Evolutionary conservation across 2,113 vertebrate genomes (phyloP).

Genomic region (Lota lota): DNA sequence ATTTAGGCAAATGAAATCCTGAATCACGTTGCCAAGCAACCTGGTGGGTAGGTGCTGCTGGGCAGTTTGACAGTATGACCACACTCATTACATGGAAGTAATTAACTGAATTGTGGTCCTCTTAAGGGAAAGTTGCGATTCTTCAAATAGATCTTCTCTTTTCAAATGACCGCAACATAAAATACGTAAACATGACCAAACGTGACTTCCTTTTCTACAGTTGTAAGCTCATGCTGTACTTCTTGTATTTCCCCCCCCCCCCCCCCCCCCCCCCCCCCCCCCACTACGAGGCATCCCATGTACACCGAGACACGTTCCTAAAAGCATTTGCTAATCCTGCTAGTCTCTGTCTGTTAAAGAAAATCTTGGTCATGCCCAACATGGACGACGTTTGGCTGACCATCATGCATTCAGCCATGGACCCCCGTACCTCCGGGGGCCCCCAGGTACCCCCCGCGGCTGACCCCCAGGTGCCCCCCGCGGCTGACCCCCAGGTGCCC

Average conservation of each 20-base stretch:
- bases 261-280: no score
- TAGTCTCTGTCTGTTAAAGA: constrained; percentile 68
- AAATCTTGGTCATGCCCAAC: constrained; percentile 98
- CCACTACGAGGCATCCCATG: neutral
- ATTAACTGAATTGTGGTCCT: neutral
- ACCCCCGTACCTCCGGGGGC: constrained; percentile 76
- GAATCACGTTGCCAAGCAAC: no score
- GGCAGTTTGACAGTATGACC: no score
- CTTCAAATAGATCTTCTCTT: neutral
- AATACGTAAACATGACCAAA: no score
- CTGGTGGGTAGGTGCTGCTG: no score
- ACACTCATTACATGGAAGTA: no score
- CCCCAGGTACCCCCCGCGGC: constrained; percentile 42
- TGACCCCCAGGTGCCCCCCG: constrained; percentile 42
- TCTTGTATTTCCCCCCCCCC: no score
- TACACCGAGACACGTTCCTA: neutral
- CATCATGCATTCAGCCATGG: constrained; percentile 95
- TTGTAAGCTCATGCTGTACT: no score
- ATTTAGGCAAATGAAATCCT: no score
- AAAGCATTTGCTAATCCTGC: neutral
- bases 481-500: constrained; percentile 40
- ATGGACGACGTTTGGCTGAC: constrained; percentile 94
- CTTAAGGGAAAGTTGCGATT: neutral
- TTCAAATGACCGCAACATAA: no score
- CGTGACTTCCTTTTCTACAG: no score